Base-by-base conservation (phyloP, 2,888 invertebrate genomes). In the Chymomyza fuscimana region DNA sequence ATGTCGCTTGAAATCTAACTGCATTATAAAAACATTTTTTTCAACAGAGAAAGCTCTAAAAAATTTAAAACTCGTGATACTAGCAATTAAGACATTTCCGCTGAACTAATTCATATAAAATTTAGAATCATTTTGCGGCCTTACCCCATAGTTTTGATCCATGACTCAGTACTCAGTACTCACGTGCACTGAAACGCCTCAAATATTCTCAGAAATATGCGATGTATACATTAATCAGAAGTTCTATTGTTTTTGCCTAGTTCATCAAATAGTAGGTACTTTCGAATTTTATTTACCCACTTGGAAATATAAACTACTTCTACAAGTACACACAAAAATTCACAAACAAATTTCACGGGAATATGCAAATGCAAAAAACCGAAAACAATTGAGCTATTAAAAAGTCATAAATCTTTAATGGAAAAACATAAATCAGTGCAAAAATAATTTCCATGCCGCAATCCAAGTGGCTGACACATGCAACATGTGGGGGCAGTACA, bases 351-450 rank as follows among this genome's bases (percentile, higher is more conserved):
- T 84, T 86, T 86, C 83, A 86, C 77, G 84, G 86, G 74, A 80
- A 83, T 83, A 75, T 82, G 82, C 81, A 85, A 58, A 77, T 75
- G 73, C 63, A 65, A 36, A 73, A 74, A 69, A 73, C 79, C 71
- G 72, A 76, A 79, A 81, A 81, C 82, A 81, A 84, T 84, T 81
- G 86, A 83, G 83, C 83, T 86, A 84, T 84, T 84, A 84, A 84
- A 84, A 84, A 84, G 86, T 81, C 83, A 84, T 84, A 84, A 84
- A 84, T 84, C 86, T 83, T 82, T 86, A 83, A 81, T 81, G 86
- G 83, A 81, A 86, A 32, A 81, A 76, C 81, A 84, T 84, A 84
- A 84, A 84, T 84, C 83, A 86, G 77, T 76, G 77, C 76, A 74
- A 76, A 77, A 83, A 81, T 73, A 80, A 78, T 86, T 79, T 79